Base-by-base conservation (phyloP, 2,888 invertebrate species). In the Pycnomerus fuliginosus region DNA sequence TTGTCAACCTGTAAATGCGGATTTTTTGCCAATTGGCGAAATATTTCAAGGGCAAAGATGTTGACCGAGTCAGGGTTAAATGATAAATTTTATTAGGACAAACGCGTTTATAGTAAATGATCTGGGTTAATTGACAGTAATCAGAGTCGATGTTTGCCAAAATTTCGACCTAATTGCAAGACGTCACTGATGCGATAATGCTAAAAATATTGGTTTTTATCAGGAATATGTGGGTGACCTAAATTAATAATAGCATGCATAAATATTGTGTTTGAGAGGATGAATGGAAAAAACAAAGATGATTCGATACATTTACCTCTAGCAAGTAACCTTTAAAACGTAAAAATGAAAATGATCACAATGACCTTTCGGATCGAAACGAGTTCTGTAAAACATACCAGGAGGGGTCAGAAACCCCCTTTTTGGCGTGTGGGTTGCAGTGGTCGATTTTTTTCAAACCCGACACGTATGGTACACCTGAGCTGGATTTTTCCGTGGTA, bases 311-410 rank as follows among this genome's bases (percentile, higher is more conserved):
- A 65, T 67, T 67, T 67, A 65, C 64, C 64, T 65, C 65, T 64
- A 61, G 64, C 66, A 65, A 68, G 67, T 67, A 62, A 68, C 69
- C 68, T 69, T 69, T 67, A 64, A 61, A 63, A 62, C 53, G 50
- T 62, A 67, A 68, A 68, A 68, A 64, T 61, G 31, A 50, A 62
- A 65, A 64, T 56, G 65, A 63, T 63, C 58, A 64, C 64, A 63
- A 62, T 56, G 64, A 66, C 64, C 64, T 66, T 63, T 65, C 56
- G 57, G 57, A 53, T 50, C 53, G 60, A 57, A 63, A 61, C 63
- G 49, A 56, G 62, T 62, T 63, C 53, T 58, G 50, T 46, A 4
- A 48, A 53, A 48, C 48, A 51, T 48, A 48, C 41, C 36, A 28
- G 11, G 25, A 39, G 28, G 42, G 38, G 38, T 47, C 47, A 47